phyloP scores from a whole-genome alignment of 2,888 invertebrate genomes.

The Drosophila falleni region DNA sequence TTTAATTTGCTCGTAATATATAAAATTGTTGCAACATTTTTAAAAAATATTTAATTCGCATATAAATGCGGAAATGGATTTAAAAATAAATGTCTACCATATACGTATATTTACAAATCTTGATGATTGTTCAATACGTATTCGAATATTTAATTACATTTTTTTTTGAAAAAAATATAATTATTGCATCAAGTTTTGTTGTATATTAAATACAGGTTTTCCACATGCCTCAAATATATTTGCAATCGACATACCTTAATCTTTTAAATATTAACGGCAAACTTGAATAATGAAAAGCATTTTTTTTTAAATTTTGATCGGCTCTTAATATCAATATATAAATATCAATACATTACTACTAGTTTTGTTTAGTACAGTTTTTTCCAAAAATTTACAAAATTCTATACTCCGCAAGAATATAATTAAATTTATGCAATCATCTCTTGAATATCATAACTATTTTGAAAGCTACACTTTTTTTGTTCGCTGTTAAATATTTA shows the following conservation, averaged over 20 bases:
- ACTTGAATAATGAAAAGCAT: background rate
- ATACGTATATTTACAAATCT: no score
- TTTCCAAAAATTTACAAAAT: background rate
- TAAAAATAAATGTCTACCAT: no score
- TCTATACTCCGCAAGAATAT: background rate
- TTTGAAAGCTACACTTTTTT: background rate
- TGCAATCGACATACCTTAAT: background rate
- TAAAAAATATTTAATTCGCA: no score
- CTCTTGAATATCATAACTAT: background rate
- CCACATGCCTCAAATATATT: background rate
- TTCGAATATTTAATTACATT: no score
- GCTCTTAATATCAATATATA: background rate
- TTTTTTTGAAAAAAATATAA: background rate
- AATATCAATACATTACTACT: no score
- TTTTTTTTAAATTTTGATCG: background rate
- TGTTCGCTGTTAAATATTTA: constrained; percentile 9
- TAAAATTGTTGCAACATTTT: no score
- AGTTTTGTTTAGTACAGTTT: background rate
- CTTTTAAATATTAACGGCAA: background rate
- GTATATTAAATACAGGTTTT: background rate
- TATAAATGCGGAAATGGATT: no score
- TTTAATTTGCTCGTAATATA: no score
- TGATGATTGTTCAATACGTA: no score
- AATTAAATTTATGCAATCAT: background rate
- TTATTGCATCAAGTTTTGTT: background rate